Percentiles rank a stretch among this genome's conserved stretches.
Conservation (phyloP, 2,888 invertebrate species). For the Drosophila kokeensis region DNA sequence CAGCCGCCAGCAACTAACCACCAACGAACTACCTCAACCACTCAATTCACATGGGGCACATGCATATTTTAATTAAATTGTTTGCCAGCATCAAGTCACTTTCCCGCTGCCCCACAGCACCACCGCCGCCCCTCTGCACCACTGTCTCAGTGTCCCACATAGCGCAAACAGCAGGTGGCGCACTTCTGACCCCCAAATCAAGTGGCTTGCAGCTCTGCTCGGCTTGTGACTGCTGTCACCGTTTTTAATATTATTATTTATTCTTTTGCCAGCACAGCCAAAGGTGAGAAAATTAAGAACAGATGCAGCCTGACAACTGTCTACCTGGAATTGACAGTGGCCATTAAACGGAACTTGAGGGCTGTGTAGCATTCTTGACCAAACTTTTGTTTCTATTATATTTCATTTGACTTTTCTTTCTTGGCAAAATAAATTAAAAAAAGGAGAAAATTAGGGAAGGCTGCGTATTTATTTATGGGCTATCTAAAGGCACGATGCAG, state of each 20-base stretch:
- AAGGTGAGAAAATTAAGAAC: conserved; percentile 40
- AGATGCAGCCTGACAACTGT: conserved; percentile 11
- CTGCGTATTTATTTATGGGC: neutral
- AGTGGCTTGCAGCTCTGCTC: conserved; percentile 16
- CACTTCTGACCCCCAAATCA: conserved; percentile 29
- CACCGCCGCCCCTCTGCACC: neutral
- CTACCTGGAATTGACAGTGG: neutral
- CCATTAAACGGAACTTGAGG: neutral
- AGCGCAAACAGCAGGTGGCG: conserved; percentile 24
- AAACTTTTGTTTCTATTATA: neutral
- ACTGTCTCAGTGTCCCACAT: neutral
- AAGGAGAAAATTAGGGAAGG: neutral
- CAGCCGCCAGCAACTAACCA: conserved; percentile 22
- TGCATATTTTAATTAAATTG: conserved; percentile 78
- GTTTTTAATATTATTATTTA: conserved; percentile 1
- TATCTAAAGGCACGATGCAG: neutral
- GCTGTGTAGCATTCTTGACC: neutral
- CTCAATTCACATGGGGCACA: conserved; percentile 55
- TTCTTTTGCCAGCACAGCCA: neutral
- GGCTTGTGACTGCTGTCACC: neutral
- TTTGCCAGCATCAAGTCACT: conserved; percentile 51
- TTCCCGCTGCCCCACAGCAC: neutral
- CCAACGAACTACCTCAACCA: conserved; percentile 44
- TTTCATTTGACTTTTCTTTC: neutral
- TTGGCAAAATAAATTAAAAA: neutral